Conservation (phyloP, 1,140 invertebrate species). For the Microplitis mediator region DNA sequence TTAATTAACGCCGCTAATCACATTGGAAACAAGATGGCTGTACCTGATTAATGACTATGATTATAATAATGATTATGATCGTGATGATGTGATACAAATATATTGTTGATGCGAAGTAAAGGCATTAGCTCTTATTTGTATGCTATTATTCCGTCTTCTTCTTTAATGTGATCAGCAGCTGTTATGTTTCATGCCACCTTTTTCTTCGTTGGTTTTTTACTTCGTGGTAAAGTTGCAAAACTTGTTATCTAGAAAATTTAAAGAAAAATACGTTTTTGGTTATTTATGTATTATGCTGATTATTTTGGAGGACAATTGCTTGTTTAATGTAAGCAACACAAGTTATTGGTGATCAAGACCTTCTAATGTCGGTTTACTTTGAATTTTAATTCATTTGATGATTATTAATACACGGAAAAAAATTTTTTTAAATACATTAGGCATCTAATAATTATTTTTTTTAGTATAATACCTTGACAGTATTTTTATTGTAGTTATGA, state of each 20-base stretch:
- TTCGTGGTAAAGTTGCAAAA: conserved; percentile 66
- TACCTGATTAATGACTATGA: neutral
- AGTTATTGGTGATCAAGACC: too few species aligned
- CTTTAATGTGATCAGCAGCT: conserved; percentile 47
- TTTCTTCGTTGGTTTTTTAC: conserved; percentile 63
- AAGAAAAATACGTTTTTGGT: conserved; percentile 14
- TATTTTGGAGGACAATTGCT: conserved; percentile 18
- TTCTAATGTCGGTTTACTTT: too few species aligned
- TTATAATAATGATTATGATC: too few species aligned
- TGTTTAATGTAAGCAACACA: neutral
- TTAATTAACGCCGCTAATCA: neutral
- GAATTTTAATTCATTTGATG: too few species aligned
- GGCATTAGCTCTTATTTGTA: conserved; percentile 13
- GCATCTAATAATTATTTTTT: too few species aligned
- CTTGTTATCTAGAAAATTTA: conserved; percentile 63
- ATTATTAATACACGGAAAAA: too few species aligned
- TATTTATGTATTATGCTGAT: conserved; percentile 6
- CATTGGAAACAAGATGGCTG: neutral
- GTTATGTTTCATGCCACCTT: conserved; percentile 56
- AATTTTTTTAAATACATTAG: too few species aligned
- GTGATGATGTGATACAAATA: too few species aligned
- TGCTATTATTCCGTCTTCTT: conserved; percentile 40
- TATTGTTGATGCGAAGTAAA: neutral
- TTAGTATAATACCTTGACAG: too few species aligned
- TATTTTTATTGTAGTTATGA: too few species aligned